These are phyloP conservation scores for Halictus quadricinctus DNA, from an alignment of 2,888 invertebrate genomes.

Conservation along the genomic window DNA sequence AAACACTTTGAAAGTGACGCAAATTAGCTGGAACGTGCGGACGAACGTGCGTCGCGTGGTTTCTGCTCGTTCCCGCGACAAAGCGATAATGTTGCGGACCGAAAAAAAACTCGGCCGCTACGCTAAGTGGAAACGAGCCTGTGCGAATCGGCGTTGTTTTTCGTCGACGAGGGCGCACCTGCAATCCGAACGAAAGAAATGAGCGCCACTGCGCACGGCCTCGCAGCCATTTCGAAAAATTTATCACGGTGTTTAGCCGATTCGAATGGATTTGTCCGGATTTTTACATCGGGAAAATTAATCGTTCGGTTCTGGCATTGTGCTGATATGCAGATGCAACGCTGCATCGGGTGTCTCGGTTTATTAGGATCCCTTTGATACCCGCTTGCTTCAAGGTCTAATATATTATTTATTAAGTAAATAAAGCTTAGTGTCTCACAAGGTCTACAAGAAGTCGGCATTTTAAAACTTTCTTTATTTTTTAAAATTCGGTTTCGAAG, in stretches of 20 bases:
- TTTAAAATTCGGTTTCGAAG: too few species aligned
- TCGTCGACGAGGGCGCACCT: conserved; percentile 9
- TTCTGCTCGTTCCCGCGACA: neutral
- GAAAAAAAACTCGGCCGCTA: conserved; percentile 14
- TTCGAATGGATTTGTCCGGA: conserved; percentile 5
- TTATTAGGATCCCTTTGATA: neutral
- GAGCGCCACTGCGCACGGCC: neutral
- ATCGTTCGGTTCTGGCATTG: neutral
- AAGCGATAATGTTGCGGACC: conserved; percentile 50
- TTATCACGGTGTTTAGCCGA: conserved; percentile 8
- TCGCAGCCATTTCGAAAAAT: conserved; percentile 16
- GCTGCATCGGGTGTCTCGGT: neutral
- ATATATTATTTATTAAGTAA: too few species aligned
- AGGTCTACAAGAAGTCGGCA: too few species aligned
- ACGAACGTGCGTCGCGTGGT: too few species aligned
- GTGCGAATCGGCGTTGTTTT: conserved; percentile 3
- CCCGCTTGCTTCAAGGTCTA: too few species aligned
- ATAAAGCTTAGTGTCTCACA: too few species aligned
- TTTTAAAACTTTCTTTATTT: too few species aligned
- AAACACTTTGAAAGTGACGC: conserved; percentile 55
- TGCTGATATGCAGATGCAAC: neutral
- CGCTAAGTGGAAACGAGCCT: conserved; percentile 29
- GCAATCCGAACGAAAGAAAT: conserved; percentile 19
- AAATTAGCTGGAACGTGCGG: conserved; percentile 43
- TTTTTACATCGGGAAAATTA: conserved; percentile 17